Evolutionary conservation across 2,797 vertebrate genomes (phyloP).

Genomic region (Ctenopoma kingsleyae): DNA sequence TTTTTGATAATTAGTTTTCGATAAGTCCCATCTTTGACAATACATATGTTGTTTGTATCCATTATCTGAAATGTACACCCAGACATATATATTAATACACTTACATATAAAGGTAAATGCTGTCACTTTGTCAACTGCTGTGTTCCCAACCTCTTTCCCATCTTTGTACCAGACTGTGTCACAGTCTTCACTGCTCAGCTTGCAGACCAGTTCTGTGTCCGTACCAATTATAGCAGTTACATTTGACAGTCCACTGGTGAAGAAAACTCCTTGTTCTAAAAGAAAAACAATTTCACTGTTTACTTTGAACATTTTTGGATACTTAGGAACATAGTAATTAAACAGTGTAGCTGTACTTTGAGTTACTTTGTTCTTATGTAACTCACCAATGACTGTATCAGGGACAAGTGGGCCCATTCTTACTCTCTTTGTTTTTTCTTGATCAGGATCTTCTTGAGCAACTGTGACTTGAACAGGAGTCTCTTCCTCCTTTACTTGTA

Average conservation of each 20-base stretch:
- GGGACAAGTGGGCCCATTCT: constrained; percentile 77
- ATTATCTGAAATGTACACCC: constrained; percentile 79
- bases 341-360: neutral
- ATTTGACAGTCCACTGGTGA: constrained; percentile 86
- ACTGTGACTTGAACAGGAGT: constrained; percentile 17
- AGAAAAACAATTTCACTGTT: constrained; percentile 14
- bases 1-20: constrained; percentile 85
- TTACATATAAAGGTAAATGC: neutral
- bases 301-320: neutral
- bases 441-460: constrained; percentile 26
- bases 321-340: neutral
- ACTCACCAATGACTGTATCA: constrained; percentile 79
- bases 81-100: neutral
- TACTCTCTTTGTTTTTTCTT: constrained; percentile 74
- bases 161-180: constrained; percentile 91
- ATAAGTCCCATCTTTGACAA: constrained; percentile 84
- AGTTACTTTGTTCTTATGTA: neutral
- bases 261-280: constrained; percentile 79
- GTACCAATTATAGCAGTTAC: constrained; percentile 82
- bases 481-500: constrained; percentile 17
- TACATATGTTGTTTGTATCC: constrained; percentile 78
- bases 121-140: neutral
- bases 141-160: constrained; percentile 84
- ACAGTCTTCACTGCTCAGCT: constrained; percentile 83
- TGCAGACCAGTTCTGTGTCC: constrained; percentile 84